A percentile compares a stretch with the other conserved stretches of the same genome.
These are phyloP conservation scores for Corythornis cristatus DNA, from an alignment of 2,113 vertebrate species.

Conservation along the genomic window DNA sequence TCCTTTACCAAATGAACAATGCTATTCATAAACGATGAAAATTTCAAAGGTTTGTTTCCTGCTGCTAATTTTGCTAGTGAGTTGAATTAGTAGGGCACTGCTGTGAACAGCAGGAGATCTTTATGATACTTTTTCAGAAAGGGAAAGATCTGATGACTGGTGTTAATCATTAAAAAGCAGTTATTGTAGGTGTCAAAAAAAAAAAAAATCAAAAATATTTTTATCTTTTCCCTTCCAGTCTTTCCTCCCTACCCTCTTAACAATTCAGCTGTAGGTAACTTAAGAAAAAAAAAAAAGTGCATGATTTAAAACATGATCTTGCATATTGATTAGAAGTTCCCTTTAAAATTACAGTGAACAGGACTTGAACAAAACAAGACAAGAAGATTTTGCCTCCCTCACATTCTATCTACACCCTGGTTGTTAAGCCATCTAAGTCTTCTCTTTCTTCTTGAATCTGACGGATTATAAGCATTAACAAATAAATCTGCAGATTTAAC, in stretches of 20 bases:
- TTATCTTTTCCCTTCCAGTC: neutral
- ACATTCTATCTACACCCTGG: neutral
- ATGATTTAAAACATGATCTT: neutral
- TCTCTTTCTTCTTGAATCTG: neutral
- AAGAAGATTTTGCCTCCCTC: neutral
- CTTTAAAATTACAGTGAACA: neutral
- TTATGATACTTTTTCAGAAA: slow-evolving; percentile 69
- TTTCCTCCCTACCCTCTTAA: neutral
- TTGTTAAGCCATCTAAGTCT: neutral
- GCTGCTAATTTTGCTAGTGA: slow-evolving; percentile 77
- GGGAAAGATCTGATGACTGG: slow-evolving; percentile 64
- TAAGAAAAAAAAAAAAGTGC: neutral
- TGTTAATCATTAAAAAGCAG: slow-evolving; percentile 72
- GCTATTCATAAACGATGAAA: slow-evolving; percentile 73
- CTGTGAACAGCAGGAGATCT: slow-evolving; percentile 73
- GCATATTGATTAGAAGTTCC: neutral
- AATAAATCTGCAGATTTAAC: slow-evolving; percentile 31
- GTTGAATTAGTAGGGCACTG: slow-evolving; percentile 72
- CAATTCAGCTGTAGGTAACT: neutral
- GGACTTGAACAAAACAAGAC: neutral
- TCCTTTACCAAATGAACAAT: slow-evolving; percentile 74
- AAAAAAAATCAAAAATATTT: neutral
- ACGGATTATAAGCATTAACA: slow-evolving; percentile 26
- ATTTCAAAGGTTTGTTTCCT: slow-evolving; percentile 78
- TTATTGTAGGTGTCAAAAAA: slow-evolving; percentile 32